Conservation (phyloP, 2,113 vertebrate species). For the Pluvialis apricaria region DNA sequence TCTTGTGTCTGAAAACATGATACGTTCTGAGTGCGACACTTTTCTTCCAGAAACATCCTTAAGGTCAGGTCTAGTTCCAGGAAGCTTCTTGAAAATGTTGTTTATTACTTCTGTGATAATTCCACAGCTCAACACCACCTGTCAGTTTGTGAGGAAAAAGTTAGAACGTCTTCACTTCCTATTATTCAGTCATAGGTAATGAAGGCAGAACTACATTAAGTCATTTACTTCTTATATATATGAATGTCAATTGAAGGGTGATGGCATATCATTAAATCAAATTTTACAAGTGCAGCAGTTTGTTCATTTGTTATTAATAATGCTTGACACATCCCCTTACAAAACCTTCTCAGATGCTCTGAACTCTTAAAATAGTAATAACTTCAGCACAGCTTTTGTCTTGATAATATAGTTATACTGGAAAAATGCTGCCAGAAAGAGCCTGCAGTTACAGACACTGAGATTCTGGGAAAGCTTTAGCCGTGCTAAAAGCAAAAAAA, state of each 20-base stretch:
- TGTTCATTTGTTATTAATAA: constrained; percentile 13
- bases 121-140: neutral
- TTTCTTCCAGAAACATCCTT: neutral
- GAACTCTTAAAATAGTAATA: neutral
- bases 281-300: neutral
- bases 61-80: neutral
- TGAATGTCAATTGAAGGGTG: neutral
- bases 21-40: neutral
- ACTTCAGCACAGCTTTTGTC: neutral
- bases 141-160: neutral
- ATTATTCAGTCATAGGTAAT: neutral
- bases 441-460: neutral
- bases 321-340: neutral
- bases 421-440: neutral
- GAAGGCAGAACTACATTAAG: neutral
- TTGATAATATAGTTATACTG: neutral
- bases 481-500: neutral
- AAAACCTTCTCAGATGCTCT: neutral
- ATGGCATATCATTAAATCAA: neutral
- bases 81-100: neutral
- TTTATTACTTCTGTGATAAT: neutral
- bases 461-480: neutral
- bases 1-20: neutral
- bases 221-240: neutral
- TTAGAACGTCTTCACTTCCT: neutral